Evolutionary conservation across 2,113 vertebrate species (phyloP).

Genomic region (Hydrolagus affinis): DNA sequence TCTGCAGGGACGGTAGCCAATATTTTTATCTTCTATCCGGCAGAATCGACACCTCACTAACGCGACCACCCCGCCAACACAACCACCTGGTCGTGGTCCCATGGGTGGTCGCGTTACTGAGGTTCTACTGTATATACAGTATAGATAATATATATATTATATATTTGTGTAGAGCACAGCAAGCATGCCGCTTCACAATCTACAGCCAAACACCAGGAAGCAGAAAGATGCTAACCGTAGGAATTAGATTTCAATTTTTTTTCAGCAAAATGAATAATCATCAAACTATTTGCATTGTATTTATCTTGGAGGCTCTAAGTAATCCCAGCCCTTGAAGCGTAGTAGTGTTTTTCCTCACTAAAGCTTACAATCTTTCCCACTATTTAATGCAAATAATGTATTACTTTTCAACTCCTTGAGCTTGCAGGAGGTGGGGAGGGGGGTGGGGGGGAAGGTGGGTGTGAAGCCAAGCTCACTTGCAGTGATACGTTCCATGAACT

Average conservation of each 20-base stretch:
- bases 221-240: not conserved
- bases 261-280: not conserved
- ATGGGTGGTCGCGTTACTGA: too few species aligned
- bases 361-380: not conserved
- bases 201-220: not conserved
- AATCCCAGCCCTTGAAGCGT: not conserved
- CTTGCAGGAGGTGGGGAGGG: too few species aligned
- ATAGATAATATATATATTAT: too few species aligned
- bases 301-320: not conserved
- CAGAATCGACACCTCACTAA: too few species aligned
- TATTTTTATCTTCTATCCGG: too few species aligned
- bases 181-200: not conserved
- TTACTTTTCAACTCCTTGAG: not conserved
- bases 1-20: too few species aligned
- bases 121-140: too few species aligned
- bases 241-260: not conserved
- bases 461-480: constrained; percentile 4
- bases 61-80: too few species aligned
- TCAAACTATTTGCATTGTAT: not conserved
- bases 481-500: constrained; percentile 34
- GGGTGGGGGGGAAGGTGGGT: too few species aligned
- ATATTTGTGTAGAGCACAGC: too few species aligned
- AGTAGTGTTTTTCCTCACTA: not conserved
- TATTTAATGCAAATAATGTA: not conserved
- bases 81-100: too few species aligned